A percentile compares a stretch with the other conserved stretches of the same genome.
These are phyloP conservation scores for Labeo rohita DNA, from an alignment of 2,113 vertebrate species.

Conservation along the genomic window DNA sequence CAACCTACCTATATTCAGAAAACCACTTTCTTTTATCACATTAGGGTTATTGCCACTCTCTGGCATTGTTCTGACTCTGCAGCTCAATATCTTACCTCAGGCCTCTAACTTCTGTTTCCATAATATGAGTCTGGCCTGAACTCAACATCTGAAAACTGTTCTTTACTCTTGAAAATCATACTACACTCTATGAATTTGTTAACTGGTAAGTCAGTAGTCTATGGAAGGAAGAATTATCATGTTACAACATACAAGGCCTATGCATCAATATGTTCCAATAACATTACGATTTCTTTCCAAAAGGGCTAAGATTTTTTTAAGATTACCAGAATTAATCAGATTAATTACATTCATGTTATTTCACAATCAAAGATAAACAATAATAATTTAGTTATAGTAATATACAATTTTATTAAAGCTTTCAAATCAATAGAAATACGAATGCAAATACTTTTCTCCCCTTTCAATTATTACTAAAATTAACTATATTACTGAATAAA, in stretches of 20 bases:
- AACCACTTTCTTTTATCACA: slow-evolving; percentile 77
- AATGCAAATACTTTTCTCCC: not conserved
- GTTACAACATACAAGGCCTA: not conserved
- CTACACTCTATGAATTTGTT: slow-evolving; percentile 9
- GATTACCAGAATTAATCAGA: not conserved
- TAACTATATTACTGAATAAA: not conserved
- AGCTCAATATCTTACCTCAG: slow-evolving; percentile 72
- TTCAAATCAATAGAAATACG: not conserved
- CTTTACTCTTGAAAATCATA: slow-evolving; percentile 38
- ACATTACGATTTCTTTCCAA: not conserved
- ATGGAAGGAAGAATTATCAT: not conserved
- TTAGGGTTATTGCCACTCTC: slow-evolving; percentile 80
- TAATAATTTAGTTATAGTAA: not conserved
- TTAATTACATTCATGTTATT: not conserved
- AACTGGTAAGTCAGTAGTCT: not conserved
- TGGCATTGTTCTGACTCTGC: slow-evolving; percentile 68
- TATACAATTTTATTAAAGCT: not conserved
- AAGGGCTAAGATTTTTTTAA: not conserved
- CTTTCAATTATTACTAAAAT: not conserved
- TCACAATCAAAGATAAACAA: not conserved
- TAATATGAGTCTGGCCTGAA: slow-evolving; percentile 44
- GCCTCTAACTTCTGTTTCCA: slow-evolving; percentile 71
- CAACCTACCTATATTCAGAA: slow-evolving; percentile 75
- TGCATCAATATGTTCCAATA: not conserved
- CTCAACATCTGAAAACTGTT: slow-evolving; percentile 33